These are phyloP conservation scores for Cuniculus paca DNA, from an alignment of 2,797 vertebrate genomes.

Conservation along the genomic window DNA sequence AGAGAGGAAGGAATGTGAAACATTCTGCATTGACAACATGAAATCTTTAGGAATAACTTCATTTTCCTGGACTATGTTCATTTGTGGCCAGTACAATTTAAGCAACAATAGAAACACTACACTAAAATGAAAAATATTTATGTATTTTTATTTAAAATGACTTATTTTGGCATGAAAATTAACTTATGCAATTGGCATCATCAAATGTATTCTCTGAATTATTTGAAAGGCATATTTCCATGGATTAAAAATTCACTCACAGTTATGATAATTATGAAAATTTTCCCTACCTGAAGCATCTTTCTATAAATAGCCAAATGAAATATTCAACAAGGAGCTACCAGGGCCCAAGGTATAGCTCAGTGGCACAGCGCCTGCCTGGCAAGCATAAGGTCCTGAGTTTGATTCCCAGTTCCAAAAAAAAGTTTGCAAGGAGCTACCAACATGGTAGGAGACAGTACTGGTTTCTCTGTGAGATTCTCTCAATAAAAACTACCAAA, in stretches of 20 bases:
- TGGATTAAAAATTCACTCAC: neutral
- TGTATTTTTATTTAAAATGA: neutral
- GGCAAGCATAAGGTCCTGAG: too few relatives aligned
- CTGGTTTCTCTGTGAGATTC: neutral
- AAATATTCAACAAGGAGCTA: slow-evolving; percentile 51
- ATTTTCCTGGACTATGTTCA: neutral
- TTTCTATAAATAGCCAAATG: neutral
- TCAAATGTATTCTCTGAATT: slow-evolving; percentile 32
- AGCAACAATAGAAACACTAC: slow-evolving; percentile 2
- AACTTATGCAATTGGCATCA: neutral
- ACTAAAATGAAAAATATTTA: neutral
- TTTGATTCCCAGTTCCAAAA: too few relatives aligned
- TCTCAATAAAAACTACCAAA: neutral
- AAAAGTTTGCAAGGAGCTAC: neutral
- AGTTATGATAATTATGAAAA: neutral
- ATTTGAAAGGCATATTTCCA: slow-evolving; percentile 19
- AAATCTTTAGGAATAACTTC: neutral
- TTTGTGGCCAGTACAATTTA: neutral
- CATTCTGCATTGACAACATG: neutral
- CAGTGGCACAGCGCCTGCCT: too few relatives aligned
- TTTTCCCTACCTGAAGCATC: neutral
- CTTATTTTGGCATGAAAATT: slow-evolving; percentile 24
- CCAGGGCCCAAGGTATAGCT: too few relatives aligned
- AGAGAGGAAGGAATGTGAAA: neutral
- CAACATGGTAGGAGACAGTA: neutral